Conservation (phyloP, 2,888 invertebrate species). For the Eupelmus urozonus region DNA sequence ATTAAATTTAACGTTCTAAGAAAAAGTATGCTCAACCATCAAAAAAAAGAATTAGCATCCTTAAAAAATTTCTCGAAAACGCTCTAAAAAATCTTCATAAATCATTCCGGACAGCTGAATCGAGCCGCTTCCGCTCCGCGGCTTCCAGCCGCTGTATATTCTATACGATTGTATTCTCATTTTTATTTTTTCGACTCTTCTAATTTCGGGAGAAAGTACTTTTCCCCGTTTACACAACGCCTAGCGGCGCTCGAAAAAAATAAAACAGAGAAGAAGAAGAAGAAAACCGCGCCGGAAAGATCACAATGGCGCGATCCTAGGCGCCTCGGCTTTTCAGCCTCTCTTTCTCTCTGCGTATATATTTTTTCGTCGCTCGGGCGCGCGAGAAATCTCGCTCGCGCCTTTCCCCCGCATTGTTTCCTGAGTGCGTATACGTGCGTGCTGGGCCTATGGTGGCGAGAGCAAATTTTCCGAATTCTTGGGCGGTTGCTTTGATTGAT, state of each 20-base stretch:
- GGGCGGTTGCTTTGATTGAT: no score
- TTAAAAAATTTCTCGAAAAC: background rate
- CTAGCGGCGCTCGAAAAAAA: background rate
- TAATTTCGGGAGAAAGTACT: constrained; percentile 52
- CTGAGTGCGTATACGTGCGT: no score
- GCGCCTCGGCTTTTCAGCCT: background rate
- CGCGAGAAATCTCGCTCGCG: constrained; percentile 43
- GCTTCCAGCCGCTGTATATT: background rate
- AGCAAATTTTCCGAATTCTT: no score
- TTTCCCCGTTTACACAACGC: constrained; percentile 23
- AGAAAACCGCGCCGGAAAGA: constrained; percentile 1
- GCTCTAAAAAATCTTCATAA: constrained; percentile 27
- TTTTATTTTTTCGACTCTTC: constrained; percentile 29
- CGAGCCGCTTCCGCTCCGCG: constrained; percentile 24
- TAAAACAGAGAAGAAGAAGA: background rate
- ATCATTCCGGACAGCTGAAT: constrained; percentile 27
- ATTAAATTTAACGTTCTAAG: no score
- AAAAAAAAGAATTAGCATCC: no score
- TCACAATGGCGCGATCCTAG: constrained; percentile 15
- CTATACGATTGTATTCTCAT: constrained; percentile 38
- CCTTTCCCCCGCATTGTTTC: constrained; percentile 45
- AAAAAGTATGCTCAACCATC: no score
- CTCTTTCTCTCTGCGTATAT: background rate
- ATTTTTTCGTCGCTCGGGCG: constrained; percentile 24
- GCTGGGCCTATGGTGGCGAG: no score